Evolutionary conservation across 2,888 invertebrate species (phyloP).

Genomic region (Tromatobia lineatoria): DNA sequence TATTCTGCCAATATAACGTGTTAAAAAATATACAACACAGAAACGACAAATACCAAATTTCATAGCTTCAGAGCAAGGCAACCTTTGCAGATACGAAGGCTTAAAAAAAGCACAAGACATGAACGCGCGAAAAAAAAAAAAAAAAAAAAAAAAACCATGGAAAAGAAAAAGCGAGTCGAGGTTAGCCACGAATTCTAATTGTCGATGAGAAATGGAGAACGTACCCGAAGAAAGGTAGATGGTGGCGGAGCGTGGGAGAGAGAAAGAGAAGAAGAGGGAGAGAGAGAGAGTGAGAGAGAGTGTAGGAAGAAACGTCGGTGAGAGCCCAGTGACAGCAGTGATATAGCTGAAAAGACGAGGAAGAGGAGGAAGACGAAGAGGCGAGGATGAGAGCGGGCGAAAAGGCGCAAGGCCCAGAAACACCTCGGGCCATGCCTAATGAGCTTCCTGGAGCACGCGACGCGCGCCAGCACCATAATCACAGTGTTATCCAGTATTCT

Average conservation of each 20-base stretch:
- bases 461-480: slow-evolving; percentile 64
- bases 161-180: slow-evolving; percentile 40
- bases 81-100: not conserved
- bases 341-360: slow-evolving; percentile 15
- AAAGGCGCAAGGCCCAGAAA: slow-evolving; percentile 75
- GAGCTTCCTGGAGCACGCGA: slow-evolving; percentile 82
- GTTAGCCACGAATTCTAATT: slow-evolving; percentile 61
- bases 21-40: not conserved
- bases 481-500: slow-evolving; percentile 57
- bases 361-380: slow-evolving; percentile 21
- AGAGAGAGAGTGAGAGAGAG: slow-evolving; percentile 5
- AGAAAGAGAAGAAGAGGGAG: slow-evolving; percentile 20
- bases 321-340: slow-evolving; percentile 9
- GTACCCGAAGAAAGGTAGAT: slow-evolving; percentile 43
- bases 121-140: slow-evolving; percentile 1
- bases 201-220: slow-evolving; percentile 60
- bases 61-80: too few relatives aligned
- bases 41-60: not conserved
- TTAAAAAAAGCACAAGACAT: not conserved
- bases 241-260: slow-evolving; percentile 35
- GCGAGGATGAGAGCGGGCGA: slow-evolving; percentile 27
- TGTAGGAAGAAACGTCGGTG: slow-evolving; percentile 8
- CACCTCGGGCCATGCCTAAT: slow-evolving; percentile 84
- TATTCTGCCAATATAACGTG: not conserved
- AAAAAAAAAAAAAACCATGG: slow-evolving; percentile 11